Base-by-base conservation (phyloP, 2,797 vertebrate species). In the Schizopygopsis pylzovi region DNA sequence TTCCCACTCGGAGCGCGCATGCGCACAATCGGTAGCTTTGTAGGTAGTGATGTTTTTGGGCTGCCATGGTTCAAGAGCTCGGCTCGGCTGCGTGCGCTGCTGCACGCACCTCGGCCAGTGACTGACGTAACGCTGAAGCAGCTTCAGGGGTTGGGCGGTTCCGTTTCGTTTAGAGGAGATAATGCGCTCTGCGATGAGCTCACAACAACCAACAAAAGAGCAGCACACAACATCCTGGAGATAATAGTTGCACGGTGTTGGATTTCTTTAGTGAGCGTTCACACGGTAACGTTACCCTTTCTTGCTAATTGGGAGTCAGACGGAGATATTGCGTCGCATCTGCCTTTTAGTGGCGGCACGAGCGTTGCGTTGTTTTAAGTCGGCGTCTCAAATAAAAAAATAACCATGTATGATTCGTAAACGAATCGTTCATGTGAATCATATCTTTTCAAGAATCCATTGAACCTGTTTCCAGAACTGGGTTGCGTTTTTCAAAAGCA, bases 81-180 rank as follows among this genome's bases (percentile, higher is more conserved):
- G 33, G 33, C 33, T 33, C 33, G 90, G 56, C 76, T 88, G 94
- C 96, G 96, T 96, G 96, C 95, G 37, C 83, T 54, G 56, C 52
- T 82, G 93, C 97, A 97, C 97, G 96, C 95, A 92, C 92, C 88
- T 75, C 71, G 37, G 89, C 85, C 87, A 3, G 87, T 78, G 91
- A 68, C 70, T 92, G 94, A 96, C 94, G 95, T 95, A 49, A 95
- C 90, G 90, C 90, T 86, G 87, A 49, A 39, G 79, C 28, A 72
- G 28, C 22, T 72, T 80, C 28, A 73, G 56, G 67, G 73, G 85
- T 45, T 76, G 87, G 90, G 86, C 81, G 86, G 85, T 18, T 78
- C 70, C 79, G 45, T 84, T n/a, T 54, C 79, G 47, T 9, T 39
- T 65, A 70, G 65, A 79, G 39, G 13, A 70, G 18, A 52, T 81